A percentile compares a stretch with the other conserved stretches of the same genome.
phyloP scores from a whole-genome alignment of 2,113 vertebrate genomes.

The Thalassarche chlororhynchos region DNA sequence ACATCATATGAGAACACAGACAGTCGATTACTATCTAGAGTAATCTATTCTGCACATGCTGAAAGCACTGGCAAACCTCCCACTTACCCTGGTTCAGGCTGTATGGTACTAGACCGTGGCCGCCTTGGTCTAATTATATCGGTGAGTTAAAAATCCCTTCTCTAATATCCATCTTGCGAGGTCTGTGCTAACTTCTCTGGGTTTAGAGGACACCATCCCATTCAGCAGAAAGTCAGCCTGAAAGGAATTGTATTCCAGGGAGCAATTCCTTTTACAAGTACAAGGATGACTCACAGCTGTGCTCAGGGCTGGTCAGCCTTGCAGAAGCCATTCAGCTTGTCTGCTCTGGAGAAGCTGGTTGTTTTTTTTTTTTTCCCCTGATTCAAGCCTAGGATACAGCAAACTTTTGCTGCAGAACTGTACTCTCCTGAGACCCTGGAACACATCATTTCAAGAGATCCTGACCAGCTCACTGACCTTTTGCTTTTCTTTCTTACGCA shows the following conservation, averaged over 20 bases:
- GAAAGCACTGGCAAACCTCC: neutral
- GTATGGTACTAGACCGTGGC: neutral
- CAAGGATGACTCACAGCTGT: neutral
- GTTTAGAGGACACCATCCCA: neutral
- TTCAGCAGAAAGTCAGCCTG: neutral
- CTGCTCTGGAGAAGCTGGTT: neutral
- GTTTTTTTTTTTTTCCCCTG: neutral
- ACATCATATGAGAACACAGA: neutral
- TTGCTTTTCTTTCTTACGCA: constrained; percentile 11
- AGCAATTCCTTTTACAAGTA: neutral
- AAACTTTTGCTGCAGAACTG: neutral
- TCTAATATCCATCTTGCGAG: neutral
- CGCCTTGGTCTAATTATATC: neutral
- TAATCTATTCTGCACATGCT: neutral
- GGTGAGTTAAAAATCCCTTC: neutral
- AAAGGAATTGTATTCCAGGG: neutral
- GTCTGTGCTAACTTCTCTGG: neutral
- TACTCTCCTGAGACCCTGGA: neutral
- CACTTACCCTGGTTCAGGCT: neutral
- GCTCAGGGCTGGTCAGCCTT: neutral
- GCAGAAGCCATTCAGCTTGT: neutral
- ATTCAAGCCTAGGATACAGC: neutral
- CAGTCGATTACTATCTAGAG: neutral
- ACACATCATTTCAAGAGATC: neutral
- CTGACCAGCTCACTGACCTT: constrained; percentile 58